Evolutionary conservation across 2,797 vertebrate species (phyloP), one percentile per base, ranked within the genome.

Genomic region (Paguma larvata): DNA sequence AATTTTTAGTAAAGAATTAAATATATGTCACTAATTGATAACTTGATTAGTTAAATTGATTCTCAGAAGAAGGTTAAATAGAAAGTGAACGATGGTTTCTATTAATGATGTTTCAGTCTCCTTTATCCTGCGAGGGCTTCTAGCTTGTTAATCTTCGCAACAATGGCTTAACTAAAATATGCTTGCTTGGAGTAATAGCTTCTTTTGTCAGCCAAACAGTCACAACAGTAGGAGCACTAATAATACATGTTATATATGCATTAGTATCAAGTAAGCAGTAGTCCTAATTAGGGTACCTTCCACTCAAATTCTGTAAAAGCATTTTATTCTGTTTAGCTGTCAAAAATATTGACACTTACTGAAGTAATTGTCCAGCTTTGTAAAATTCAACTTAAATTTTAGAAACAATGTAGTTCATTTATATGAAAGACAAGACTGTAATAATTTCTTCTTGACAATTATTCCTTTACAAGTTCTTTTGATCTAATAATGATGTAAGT

Each of bases 311-410:
- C 3, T 59, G 46, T 6, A 34, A 84, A 59, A 75, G 5, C 34
- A 68, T 56, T 68, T 79, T 46, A 72, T 38, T 77, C 32, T 48
- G 4, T 63, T 95, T 67, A 65, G n/a, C 34, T 96, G 12, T 89
- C 16, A 75, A 94, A 88, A 94, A 89, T 13, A 89, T 59, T 65
- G 78, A 83, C n/a, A 56, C 53, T 87, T 85, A 79, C 32, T 73
- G 18, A 95, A 82, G 79, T 73, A 89, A 95, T 85, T 62, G 5
- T 65, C 62, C 6, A 62, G n/a, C 11, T 92, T 92, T 83, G 32
- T 53, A 85, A 79, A 82, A 79, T 79, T 96, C 14, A 79, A 41
- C 46, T 62, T 62, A 44, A 80, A 72, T 48, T 80, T 44, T 95
- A 75, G 41, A 63, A 82, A 72, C 44, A 70, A 12, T 4, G 12